Evolutionary conservation across 2,888 invertebrate genomes (phyloP).

Genomic region (Desoria tigrina): DNA sequence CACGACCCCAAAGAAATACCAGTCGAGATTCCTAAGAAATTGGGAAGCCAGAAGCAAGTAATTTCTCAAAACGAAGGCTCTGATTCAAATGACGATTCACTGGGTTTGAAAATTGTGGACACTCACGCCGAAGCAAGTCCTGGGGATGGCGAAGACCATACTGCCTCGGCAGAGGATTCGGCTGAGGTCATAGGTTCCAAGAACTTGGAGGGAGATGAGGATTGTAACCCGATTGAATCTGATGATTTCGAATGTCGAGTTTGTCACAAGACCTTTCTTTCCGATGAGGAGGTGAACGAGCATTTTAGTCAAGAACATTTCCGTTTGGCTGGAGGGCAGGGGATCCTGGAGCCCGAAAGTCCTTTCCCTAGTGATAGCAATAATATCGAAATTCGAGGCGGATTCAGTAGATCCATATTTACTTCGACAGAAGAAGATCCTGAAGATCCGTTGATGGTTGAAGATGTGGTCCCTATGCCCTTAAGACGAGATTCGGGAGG

Average conservation of each 20-base stretch:
- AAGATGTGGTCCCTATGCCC: not conserved
- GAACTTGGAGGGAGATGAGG: too few species aligned
- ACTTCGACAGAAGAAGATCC: constrained; percentile 31
- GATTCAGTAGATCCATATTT: constrained; percentile 22
- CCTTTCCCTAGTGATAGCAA: constrained; percentile 37
- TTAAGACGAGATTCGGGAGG: not conserved
- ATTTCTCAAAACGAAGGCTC: too few species aligned
- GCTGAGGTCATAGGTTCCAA: too few species aligned
- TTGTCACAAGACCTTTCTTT: constrained; percentile 35
- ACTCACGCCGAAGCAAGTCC: too few species aligned
- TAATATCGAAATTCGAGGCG: constrained; percentile 5
- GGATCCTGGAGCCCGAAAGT: constrained; percentile 50
- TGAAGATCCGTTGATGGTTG: constrained; percentile 13
- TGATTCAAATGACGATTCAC: too few species aligned
- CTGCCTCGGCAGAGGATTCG: not conserved
- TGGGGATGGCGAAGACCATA: too few species aligned
- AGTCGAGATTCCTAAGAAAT: too few species aligned
- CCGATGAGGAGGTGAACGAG: constrained; percentile 40
- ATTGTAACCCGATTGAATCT: not conserved
- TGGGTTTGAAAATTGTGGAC: too few species aligned
- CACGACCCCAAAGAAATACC: too few species aligned
- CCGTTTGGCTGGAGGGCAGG: constrained; percentile 27
- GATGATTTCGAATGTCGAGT: constrained; percentile 34
- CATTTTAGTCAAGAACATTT: constrained; percentile 50
- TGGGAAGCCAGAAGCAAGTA: too few species aligned